phyloP scores from a whole-genome alignment of 2,797 vertebrate species.

The Amphiprion clarkii region DNA sequence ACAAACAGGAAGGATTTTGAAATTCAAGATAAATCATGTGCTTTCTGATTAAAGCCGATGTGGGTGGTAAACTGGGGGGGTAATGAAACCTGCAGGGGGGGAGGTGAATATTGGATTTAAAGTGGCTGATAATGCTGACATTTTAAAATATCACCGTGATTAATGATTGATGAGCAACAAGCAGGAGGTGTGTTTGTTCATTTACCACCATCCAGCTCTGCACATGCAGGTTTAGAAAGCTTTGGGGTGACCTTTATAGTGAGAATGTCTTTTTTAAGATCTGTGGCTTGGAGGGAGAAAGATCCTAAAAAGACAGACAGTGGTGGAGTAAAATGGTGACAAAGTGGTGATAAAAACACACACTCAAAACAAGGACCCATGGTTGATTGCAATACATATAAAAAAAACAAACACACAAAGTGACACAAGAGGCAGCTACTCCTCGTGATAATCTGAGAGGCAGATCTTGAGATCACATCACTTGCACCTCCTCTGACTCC shows the following conservation, averaged over 20 bases:
- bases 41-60: slow-evolving; percentile 18
- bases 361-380: too few relatives aligned
- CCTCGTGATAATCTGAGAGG: slow-evolving; percentile 27
- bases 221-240: too few relatives aligned
- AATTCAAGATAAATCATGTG: too few relatives aligned
- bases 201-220: slow-evolving; percentile 18
- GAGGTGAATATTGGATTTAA: slow-evolving; percentile 57
- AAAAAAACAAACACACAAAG: background rate
- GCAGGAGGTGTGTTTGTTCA: slow-evolving; percentile 65
- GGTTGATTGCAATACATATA: too few relatives aligned
- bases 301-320: too few relatives aligned
- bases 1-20: too few relatives aligned
- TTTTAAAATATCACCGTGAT: slow-evolving; percentile 75
- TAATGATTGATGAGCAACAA: slow-evolving; percentile 78
- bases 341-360: too few relatives aligned
- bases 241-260: too few relatives aligned
- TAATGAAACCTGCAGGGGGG: slow-evolving; percentile 53
- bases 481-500: background rate
- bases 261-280: too few relatives aligned
- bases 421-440: slow-evolving; percentile 2
- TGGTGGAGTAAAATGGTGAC: too few relatives aligned
- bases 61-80: slow-evolving; percentile 45
- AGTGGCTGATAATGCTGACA: slow-evolving; percentile 71
- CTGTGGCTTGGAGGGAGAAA: too few relatives aligned
- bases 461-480: slow-evolving; percentile 26